Conservation (phyloP, 2,113 vertebrate genomes). For the Eubucco bourcierii region DNA sequence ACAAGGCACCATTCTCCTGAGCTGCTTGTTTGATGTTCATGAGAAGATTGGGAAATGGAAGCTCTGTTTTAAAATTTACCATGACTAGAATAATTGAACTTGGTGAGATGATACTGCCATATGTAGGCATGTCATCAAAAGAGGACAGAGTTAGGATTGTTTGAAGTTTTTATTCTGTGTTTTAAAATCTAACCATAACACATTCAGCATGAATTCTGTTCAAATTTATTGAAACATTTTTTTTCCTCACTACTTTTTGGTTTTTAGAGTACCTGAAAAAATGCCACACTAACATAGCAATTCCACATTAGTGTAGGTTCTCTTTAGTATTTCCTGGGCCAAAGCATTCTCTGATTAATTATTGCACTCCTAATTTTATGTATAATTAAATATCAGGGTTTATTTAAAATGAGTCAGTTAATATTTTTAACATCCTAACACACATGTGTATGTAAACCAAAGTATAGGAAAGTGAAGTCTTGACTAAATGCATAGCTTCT, state of each 20-base stretch:
- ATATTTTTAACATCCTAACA: neutral
- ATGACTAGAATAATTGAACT: neutral
- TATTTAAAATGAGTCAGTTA: neutral
- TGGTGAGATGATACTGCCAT: neutral
- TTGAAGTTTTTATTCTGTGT: neutral
- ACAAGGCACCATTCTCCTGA: neutral
- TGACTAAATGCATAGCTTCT: neutral
- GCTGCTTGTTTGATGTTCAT: neutral
- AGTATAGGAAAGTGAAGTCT: neutral
- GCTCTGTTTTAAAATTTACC: neutral
- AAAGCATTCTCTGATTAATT: neutral
- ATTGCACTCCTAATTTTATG: neutral
- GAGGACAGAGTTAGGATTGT: neutral
- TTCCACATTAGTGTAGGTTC: neutral
- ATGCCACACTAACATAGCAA: neutral
- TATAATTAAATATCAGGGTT: neutral
- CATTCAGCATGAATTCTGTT: neutral
- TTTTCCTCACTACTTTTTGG: neutral
- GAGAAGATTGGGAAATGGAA: neutral
- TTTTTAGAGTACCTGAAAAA: neutral
- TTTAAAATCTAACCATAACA: neutral
- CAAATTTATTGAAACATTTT: neutral
- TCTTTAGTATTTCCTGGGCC: neutral
- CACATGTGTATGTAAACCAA: rapidly evolving
- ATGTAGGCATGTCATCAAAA: neutral